These are phyloP conservation scores for Cheiracanthium punctorium DNA, from an alignment of 2,888 invertebrate species.

Conservation along the genomic window DNA sequence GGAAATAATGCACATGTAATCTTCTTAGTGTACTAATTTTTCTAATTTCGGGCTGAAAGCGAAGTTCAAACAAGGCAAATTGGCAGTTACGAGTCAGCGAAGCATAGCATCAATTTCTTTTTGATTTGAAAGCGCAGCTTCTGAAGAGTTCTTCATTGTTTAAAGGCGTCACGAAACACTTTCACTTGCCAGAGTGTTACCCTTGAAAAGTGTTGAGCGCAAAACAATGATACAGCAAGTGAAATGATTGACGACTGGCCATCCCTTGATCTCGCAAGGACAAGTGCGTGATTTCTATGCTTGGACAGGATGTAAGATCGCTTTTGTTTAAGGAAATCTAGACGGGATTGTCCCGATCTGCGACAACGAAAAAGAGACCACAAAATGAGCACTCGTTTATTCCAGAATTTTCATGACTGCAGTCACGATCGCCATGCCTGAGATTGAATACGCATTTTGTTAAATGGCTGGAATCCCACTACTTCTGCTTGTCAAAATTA, in stretches of 20 bases:
- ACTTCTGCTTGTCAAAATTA: too few relatives aligned
- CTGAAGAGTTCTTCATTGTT: slow-evolving; percentile 42
- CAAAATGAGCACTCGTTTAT: too few relatives aligned
- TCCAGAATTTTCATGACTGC: too few relatives aligned
- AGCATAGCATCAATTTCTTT: slow-evolving; percentile 43
- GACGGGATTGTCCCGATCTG: too few relatives aligned
- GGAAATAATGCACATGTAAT: not conserved
- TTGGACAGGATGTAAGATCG: not conserved
- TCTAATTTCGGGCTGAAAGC: not conserved
- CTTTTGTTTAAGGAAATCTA: too few relatives aligned
- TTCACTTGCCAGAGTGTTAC: slow-evolving; percentile 36
- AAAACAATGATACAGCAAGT: slow-evolving; percentile 20
- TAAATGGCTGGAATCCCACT: too few relatives aligned
- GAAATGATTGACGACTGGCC: slow-evolving; percentile 15
- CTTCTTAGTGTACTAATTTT: slow-evolving; percentile 4
- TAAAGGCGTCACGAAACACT: slow-evolving; percentile 47
- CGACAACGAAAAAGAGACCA: too few relatives aligned
- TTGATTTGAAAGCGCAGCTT: slow-evolving; percentile 32
- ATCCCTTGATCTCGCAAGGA: slow-evolving; percentile 18
- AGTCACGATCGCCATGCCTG: too few relatives aligned
- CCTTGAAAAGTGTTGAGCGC: slow-evolving; percentile 44
- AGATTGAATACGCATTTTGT: too few relatives aligned
- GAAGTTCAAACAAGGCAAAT: not conserved
- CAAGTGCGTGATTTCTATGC: not conserved
- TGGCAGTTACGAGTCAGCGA: slow-evolving; percentile 7